A percentile compares a stretch with the other conserved stretches of the same genome.
These are phyloP conservation scores for Drosophila bocki DNA, from an alignment of 1,140 invertebrate genomes.

Conservation along the genomic window DNA sequence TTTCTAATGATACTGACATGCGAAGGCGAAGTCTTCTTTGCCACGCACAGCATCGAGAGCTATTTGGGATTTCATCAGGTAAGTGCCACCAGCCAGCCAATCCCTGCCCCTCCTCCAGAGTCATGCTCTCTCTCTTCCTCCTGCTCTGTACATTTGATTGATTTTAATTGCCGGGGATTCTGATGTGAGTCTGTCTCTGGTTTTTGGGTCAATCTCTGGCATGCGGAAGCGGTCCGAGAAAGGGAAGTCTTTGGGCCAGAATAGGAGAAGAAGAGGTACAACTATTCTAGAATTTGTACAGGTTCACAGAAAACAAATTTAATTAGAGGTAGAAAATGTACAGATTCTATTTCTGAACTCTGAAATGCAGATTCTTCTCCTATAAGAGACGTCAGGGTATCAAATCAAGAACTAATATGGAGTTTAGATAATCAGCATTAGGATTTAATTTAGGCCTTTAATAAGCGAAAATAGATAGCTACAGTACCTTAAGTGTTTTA, in stretches of 20 bases:
- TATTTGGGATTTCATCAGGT: constrained; percentile 99
- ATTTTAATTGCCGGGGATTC: constrained; percentile 72
- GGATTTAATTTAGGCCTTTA: neutral
- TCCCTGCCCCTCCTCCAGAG: constrained; percentile 1
- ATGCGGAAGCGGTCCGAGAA: constrained; percentile 45
- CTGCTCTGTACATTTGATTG: constrained; percentile 60
- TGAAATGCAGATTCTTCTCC: neutral
- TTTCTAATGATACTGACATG: constrained; percentile 99
- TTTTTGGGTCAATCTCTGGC: constrained; percentile 52
- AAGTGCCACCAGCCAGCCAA: constrained; percentile 78
- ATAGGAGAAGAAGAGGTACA: neutral
- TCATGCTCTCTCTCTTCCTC: neutral
- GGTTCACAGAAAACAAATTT: neutral
- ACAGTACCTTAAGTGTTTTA: no score
- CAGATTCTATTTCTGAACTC: neutral
- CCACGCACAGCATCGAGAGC: constrained; percentile 99
- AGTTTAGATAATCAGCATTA: no score
- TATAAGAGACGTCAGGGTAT: neutral
- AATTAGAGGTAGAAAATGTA: neutral
- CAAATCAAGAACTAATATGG: no score
- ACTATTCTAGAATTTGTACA: neutral
- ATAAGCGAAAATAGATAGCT: neutral
- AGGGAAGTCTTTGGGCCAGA: constrained; percentile 19
- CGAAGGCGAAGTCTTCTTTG: constrained; percentile 99
- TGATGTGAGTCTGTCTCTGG: constrained; percentile 2